Evolutionary conservation across 2,113 vertebrate genomes (phyloP).

Genomic region (Lophius piscatorius): DNA sequence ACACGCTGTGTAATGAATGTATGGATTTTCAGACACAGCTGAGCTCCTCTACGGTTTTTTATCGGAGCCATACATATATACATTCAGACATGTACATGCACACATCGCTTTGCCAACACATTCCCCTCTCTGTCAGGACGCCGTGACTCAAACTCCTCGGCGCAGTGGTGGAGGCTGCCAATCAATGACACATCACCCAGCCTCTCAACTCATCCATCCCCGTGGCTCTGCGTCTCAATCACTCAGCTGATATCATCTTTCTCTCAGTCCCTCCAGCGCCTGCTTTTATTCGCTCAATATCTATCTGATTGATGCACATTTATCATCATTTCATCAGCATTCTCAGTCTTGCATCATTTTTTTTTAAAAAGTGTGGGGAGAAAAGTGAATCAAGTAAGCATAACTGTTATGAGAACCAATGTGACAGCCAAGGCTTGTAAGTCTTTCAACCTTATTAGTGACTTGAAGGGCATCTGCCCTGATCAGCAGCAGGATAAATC

Average conservation of each 20-base stretch:
- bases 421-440: too few relatives aligned
- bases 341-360: conserved; percentile 28
- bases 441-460: too few relatives aligned
- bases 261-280: conserved; percentile 23
- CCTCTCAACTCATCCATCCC: conserved; percentile 37
- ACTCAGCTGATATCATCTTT: conserved; percentile 51
- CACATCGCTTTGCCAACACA: conserved; percentile 69
- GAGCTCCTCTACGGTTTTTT: conserved; percentile 31
- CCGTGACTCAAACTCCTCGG: conserved; percentile 53
- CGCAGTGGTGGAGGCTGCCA: conserved; percentile 57
- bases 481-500: too few relatives aligned
- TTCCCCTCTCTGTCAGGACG: conserved; percentile 55
- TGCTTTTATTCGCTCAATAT: conserved; percentile 37
- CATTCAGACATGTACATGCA: too few relatives aligned
- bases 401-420: too few relatives aligned
- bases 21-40: conserved; percentile 62
- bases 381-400: too few relatives aligned
- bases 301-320: conserved; percentile 25
- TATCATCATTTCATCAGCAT: conserved; percentile 40
- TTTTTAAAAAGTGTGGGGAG: too few relatives aligned
- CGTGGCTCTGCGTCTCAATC: conserved; percentile 57
- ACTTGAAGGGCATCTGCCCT: too few relatives aligned
- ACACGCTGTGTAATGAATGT: conserved; percentile 63
- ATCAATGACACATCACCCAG: conserved; percentile 59
- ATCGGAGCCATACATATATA: too few relatives aligned